Base-by-base conservation (phyloP, 2,888 invertebrate genomes). In the Orchestes rusci region DNA sequence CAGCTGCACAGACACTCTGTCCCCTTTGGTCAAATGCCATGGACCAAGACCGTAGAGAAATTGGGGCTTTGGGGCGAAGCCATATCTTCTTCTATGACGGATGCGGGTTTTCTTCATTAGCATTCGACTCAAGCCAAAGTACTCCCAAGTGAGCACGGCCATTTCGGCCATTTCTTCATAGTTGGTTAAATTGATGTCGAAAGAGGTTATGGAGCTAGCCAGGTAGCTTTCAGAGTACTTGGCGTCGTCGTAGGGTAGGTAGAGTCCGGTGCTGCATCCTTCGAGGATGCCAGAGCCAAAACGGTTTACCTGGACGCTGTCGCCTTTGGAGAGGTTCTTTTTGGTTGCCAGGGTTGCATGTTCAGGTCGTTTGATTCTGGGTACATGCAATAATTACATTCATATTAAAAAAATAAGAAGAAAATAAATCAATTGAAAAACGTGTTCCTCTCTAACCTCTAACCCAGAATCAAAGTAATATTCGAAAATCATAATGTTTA, bases 261-360 rank as follows among this genome's bases (percentile, higher is more conserved):
- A 71, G 2, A 75, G 59, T 2, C 66, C 66, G 1, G 69, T 66
- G 8, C 52, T 56, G 52, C 74, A 74, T 31, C 71, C 70, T 51
- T 75, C 74, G 0, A 63, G 54, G 2, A 74, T 56, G 1, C 72
- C 73, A 10, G 61, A 58, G 2, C 70, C 72, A 51, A 74, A 74
- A 29, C 74, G 62, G 53, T 69, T 69, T 29, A 56, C 55, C 38
- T 55, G 59, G 36, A 59, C 94, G 88, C 86, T 59, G 72, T 77
- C 27, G 91, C 60, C 1, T 83, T 77, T 2, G 92, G 94, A 65
- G 87, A 92, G 93, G 92, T 95, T 62, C 89, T 87, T 59, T 37
- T 53, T 35, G 48, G 48, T 20, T 8, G 30, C 31, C 10, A 52
- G 48, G 12, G 53, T 28, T 1, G 37, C 39, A 16, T 45, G 29